A percentile compares a stretch with the other conserved stretches of the same genome.
Evolutionary conservation across 1,140 invertebrate genomes (phyloP).

Genomic region (Cyclargus thomasi): DNA sequence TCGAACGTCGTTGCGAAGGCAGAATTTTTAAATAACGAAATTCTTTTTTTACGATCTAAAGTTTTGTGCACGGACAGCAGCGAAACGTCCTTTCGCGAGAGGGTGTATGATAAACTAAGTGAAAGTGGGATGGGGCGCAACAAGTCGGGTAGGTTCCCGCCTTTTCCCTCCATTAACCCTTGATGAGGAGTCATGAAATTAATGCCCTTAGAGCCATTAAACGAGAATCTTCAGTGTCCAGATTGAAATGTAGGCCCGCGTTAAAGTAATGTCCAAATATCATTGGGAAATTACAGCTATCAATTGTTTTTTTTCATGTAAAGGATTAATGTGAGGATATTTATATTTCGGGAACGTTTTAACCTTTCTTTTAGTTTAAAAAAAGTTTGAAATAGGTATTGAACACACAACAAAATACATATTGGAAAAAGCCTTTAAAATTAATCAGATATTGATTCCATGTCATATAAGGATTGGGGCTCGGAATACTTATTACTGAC

Average conservation of each 20-base stretch:
- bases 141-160: slow-evolving; percentile 32
- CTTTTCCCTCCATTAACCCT: slow-evolving; percentile 45
- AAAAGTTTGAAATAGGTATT: neutral
- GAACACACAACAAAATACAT: too few relatives aligned
- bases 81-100: slow-evolving; percentile 26
- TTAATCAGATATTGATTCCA: too few relatives aligned
- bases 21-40: neutral
- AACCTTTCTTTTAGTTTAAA: neutral
- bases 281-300: neutral
- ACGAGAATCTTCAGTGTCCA: slow-evolving; percentile 6
- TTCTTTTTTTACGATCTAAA: slow-evolving; percentile 14
- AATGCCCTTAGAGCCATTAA: slow-evolving; percentile 42
- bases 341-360: neutral
- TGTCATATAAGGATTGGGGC: too few relatives aligned
- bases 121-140: slow-evolving; percentile 35
- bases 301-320: neutral
- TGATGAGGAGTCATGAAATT: slow-evolving; percentile 46
- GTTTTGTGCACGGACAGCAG: slow-evolving; percentile 15
- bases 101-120: slow-evolving; percentile 30
- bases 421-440: too few relatives aligned
- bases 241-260: slow-evolving; percentile 18
- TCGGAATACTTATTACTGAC: too few relatives aligned
- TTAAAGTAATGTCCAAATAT: slow-evolving; percentile 3
- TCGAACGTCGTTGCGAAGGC: neutral
- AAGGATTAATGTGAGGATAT: neutral